Evolutionary conservation across 2,888 invertebrate species (phyloP).

Genomic region (Tiphia femorata): DNA sequence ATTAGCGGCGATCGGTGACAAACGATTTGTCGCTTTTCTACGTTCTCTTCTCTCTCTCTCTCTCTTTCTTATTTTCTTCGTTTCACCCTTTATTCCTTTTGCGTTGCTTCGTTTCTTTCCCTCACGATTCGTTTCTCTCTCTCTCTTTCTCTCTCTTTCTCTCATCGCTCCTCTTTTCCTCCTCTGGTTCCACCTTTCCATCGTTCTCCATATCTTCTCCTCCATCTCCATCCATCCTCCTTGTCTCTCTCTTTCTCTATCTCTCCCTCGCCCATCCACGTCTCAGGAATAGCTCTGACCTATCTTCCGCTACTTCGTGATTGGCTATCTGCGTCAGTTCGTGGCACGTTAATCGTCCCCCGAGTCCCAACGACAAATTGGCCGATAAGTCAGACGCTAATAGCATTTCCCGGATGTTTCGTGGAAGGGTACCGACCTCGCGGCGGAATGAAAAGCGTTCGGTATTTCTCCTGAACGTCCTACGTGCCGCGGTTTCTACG

Average conservation of each 20-base stretch:
- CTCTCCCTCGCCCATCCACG: neutral
- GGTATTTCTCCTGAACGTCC: constrained; percentile 14
- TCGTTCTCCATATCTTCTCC: neutral
- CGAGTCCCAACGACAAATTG: constrained; percentile 57
- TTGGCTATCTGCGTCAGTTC: constrained; percentile 42
- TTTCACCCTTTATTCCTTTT: neutral
- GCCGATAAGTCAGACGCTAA: constrained; percentile 55
- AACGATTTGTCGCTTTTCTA: constrained; percentile 46
- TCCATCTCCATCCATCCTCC: neutral
- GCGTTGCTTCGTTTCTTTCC: neutral
- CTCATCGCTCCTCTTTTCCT: neutral
- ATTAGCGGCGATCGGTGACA: constrained; percentile 57
- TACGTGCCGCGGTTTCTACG: neutral
- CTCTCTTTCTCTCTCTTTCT: constrained; percentile 1
- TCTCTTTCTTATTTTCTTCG: neutral
- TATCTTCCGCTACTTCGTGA: constrained; percentile 11
- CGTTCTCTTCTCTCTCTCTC: constrained; percentile 1
- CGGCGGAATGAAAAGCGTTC: constrained; percentile 31
- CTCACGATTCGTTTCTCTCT: neutral
- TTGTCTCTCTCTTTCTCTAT: neutral
- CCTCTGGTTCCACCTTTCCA: neutral
- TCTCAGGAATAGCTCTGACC: constrained; percentile 6
- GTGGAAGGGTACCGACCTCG: constrained; percentile 11
- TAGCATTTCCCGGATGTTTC: constrained; percentile 54
- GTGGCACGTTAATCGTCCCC: constrained; percentile 54